phyloP scores from a whole-genome alignment of 2,113 vertebrate species.

The Micromys minutus region DNA sequence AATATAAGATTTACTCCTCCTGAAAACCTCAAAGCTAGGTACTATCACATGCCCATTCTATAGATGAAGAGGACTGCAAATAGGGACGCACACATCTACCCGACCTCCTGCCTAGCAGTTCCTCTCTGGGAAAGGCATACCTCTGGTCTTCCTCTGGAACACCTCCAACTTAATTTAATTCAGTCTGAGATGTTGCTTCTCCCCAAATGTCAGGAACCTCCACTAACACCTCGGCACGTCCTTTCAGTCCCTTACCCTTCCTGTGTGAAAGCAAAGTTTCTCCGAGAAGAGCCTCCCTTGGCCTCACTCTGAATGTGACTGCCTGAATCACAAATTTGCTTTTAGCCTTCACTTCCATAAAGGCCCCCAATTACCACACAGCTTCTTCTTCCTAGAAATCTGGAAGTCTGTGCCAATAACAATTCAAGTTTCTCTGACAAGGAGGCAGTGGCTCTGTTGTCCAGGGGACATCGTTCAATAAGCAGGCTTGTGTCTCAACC shows the following conservation, averaged over 20 bases:
- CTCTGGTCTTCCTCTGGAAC: not conserved
- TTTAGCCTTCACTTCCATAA: constrained; percentile 62
- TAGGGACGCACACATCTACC: not conserved
- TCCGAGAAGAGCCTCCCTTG: constrained; percentile 51
- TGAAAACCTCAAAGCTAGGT: not conserved
- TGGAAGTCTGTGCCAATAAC: constrained; percentile 10
- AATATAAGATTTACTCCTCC: not conserved
- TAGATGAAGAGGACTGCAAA: not conserved
- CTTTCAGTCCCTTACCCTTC: not conserved
- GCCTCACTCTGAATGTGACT: constrained; percentile 57
- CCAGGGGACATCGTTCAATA: constrained; percentile 69
- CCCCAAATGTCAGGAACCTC: constrained; percentile 10
- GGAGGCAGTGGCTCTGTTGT: constrained; percentile 29
- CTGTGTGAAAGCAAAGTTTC: not conserved
- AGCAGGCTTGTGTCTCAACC: constrained; percentile 54
- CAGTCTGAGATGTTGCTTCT: constrained; percentile 10
- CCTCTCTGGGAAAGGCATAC: not conserved
- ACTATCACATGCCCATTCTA: not conserved
- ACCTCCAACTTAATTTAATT: constrained; percentile 10
- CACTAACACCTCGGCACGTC: not conserved
- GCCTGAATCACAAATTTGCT: constrained; percentile 63
- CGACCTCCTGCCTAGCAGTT: not conserved
- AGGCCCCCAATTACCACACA: constrained; percentile 17
- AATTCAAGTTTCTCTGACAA: constrained; percentile 63
- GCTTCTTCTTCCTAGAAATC: constrained; percentile 36